Conservation (phyloP, 2,113 vertebrate species). For the Colossoma macropomum region DNA sequence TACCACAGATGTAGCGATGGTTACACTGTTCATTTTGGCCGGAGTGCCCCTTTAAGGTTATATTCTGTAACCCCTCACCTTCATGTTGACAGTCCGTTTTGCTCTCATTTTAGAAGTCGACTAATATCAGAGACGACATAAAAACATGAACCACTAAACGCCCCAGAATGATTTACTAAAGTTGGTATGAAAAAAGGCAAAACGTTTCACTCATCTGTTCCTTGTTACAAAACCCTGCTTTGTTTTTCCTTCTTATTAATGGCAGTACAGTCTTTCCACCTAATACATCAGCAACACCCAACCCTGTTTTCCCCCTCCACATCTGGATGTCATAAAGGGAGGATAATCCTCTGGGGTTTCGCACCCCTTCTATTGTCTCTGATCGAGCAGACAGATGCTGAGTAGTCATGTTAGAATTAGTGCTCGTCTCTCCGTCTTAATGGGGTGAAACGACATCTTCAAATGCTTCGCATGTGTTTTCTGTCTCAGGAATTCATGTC, state of each 20-base stretch:
- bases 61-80: background rate
- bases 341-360: background rate
- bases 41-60: no score
- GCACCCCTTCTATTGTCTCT: slow-evolving; percentile 14
- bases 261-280: background rate
- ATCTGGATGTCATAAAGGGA: slow-evolving; percentile 29
- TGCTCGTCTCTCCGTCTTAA: background rate
- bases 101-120: background rate
- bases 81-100: background rate
- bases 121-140: background rate
- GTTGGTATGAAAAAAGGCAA: slow-evolving; percentile 1
- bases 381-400: background rate
- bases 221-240: slow-evolving; percentile 22
- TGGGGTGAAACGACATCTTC: background rate
- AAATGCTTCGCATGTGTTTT: background rate
- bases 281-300: slow-evolving; percentile 16
- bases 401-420: background rate
- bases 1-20: no score
- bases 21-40: no score
- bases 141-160: background rate
- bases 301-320: background rate
- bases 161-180: background rate
- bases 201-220: slow-evolving; percentile 16
- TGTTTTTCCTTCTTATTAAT: slow-evolving; percentile 22
- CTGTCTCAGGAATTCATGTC: background rate